Evolutionary conservation across 2,113 vertebrate species (phyloP), one percentile per base, ranked within the genome.

Genomic region (Sigmodon hispidus): DNA sequence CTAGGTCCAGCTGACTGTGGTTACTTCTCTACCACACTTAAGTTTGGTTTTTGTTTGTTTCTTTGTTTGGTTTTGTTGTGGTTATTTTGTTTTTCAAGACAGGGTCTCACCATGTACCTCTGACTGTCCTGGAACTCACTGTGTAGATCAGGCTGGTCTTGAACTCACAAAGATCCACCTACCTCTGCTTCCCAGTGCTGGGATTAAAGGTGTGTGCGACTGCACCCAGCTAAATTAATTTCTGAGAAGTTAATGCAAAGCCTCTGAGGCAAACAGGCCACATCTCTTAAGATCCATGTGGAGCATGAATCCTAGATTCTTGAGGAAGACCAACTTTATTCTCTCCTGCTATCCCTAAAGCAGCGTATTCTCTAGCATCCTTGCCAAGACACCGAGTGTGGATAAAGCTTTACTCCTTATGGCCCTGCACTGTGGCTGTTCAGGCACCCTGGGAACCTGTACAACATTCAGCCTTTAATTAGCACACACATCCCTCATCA

Each of bases 401-500:
- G 45, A 7, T 77, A 45, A 84, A 84, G 63, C 55, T 36, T 50
- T 83, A 59, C 31, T 36, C 24, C 48, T 87, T 4, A 1, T 4
- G 31, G 34, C 86, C 50, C 75, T 31, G 29, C 36, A 89, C 43
- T 6, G 1, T 3, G 29, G 48, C 80, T 84, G 75, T 55, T 55
- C 52, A 45, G 22, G 65, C 69, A 1, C 63, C 40, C 75, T 12
- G n/a, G 72, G 73, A 81, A 48, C 79, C 90, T 85, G 72, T 45
- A 75, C 48, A 65, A 45, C 29, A 63, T 61, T 57, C 57, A 17
- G 52, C 79, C 36, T 75, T 65, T 96, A 85, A 48, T 93, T 84
- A 48, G 59, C 87, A 61, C 67, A 88, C 73, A 21, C 17, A n/a
- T 81, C 87, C 94, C n/a, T 85, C 52, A 84, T 59, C 81, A 70